These are phyloP conservation scores for Pomacea canaliculata DNA, from an alignment of 2,888 invertebrate genomes.

Conservation along the genomic window DNA sequence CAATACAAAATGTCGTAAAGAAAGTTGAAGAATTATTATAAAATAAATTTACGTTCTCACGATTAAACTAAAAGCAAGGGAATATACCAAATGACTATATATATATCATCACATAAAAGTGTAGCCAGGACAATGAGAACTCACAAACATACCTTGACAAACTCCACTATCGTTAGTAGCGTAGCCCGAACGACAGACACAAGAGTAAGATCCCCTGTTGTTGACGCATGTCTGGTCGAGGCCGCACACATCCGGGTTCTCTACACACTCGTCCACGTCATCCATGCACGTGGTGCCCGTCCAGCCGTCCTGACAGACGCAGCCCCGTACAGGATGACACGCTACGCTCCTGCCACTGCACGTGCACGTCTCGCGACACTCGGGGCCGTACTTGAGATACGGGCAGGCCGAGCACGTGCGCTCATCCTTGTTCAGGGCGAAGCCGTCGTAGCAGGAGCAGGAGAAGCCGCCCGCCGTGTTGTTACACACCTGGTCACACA, in stretches of 20 bases:
- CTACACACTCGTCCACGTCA: conserved; percentile 15
- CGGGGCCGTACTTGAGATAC: conserved; percentile 1
- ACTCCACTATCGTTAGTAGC: too few species aligned
- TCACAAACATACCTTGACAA: too few species aligned
- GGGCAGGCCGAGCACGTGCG: conserved; percentile 9
- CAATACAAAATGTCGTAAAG: too few species aligned
- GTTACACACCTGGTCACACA: conserved; percentile 16
- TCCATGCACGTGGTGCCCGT: conserved; percentile 4
- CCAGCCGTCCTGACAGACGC: conserved; percentile 16
- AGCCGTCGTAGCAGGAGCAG: conserved; percentile 14
- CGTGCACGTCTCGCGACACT: conserved; percentile 7
- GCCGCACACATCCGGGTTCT: conserved; percentile 1
- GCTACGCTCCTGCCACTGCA: background rate
- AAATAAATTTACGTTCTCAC: background rate
- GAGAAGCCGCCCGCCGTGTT: conserved; percentile 11
- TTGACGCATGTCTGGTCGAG: background rate
- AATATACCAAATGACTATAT: too few species aligned
- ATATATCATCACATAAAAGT: too few species aligned
- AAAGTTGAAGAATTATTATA: too few species aligned
- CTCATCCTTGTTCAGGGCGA: conserved; percentile 7
- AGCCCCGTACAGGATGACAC: conserved; percentile 12
- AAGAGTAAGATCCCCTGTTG: background rate
- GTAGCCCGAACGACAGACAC: background rate
- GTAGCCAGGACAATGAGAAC: too few species aligned
- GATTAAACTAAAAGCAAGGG: too few species aligned